Base-by-base conservation (phyloP, 53 echinoderm and acorn worm species). In the Pentamera pediparva region DNA sequence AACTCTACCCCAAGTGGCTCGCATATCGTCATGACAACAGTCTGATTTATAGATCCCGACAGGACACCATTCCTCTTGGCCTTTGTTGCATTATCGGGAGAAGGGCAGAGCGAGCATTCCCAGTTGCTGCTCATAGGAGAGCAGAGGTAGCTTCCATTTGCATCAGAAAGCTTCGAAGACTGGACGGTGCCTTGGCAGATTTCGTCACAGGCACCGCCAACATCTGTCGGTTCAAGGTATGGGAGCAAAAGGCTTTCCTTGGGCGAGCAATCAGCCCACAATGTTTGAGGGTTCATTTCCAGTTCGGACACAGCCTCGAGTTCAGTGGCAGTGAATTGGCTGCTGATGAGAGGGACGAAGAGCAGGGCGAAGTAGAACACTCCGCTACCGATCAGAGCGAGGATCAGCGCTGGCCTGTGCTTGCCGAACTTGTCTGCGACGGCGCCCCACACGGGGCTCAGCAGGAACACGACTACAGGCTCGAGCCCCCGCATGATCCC, bases 351-450 rank as follows among this genome's bases (percentile, higher is more conserved):
- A 19, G 92, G 92, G 11, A 88, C 72, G 58, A 88, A 92, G 15
- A 87, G 34, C 47, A 81, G 59, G 48, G 61, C 21, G 47, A 82
- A 87, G 50, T 74, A 81, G 62, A 88, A 78, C 6, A 92, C 26
- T 4, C 70, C 74, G 6, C 85, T 76, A 6, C 85, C 88, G 4
- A 28, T 35, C 31, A 92, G 37, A 32, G 88, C 85, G 0, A 85
- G 36, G 15, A 79, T 39, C 28, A 90, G 74, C 10, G 83, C 78
- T 15, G 79, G 35, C 26, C 81, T 84, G 48, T 94, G 94, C 73
- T 87, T 90, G 85, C 90, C 80, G 80, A 57, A 84, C 31, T 84
- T 87, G 76, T 94, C 94, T 0, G 90, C 84, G 20, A 90, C 34
- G 9, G 81, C 53, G 2, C 94, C 94, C 84, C 89, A 89, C n/a